Evolutionary conservation across 2,888 invertebrate species (phyloP), one percentile per base, ranked within the genome.

Genomic region (Alviniconcha strummeri): DNA sequence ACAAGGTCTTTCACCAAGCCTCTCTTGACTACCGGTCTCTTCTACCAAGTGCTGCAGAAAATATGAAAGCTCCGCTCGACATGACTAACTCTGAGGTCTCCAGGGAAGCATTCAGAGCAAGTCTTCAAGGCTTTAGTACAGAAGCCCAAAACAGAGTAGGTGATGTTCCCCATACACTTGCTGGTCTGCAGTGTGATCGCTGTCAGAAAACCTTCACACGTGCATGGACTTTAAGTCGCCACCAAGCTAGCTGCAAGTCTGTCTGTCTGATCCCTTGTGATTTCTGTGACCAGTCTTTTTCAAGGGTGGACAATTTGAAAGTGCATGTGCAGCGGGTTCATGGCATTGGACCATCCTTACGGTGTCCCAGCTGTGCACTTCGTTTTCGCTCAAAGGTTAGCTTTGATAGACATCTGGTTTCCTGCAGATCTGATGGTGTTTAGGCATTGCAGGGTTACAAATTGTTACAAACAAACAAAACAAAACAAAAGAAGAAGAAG

Each of bases 321-420:
- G 84, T 84, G 60, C 86, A 86, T 80, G 82, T 86, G 82, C 83
- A 83, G 19, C 82, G 84, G n/a, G 82, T 85, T n/a, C 86, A 86
- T 72, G 84, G 82, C 19, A 57, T 82, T 52, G 86, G 86, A 11
- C 83, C 85, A 13, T 84, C 84, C 15, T 75, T 84, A 57, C 72
- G 82, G 0, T 86, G 86, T 64, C 82, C 72, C 13, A 80, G 72
- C 1, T 86, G 86, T 77, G 84, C 78, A 0, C 72, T 84, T 82
- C 83, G 77, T 55, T 86, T 86, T 69, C 80, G 86, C 17, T 86
- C 86, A 11, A 83, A 85, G 54, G 55, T 84, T 4, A 82, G 83
- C 19, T 81, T 86, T 17, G 78, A 85, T 52, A 81, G 84, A n/a
- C 86, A 86, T 64, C 36, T 78, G 64, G n/a, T 78, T 15, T n/a